phyloP scores from a whole-genome alignment of 2,888 invertebrate species.

The Cataglyphis livida region DNA sequence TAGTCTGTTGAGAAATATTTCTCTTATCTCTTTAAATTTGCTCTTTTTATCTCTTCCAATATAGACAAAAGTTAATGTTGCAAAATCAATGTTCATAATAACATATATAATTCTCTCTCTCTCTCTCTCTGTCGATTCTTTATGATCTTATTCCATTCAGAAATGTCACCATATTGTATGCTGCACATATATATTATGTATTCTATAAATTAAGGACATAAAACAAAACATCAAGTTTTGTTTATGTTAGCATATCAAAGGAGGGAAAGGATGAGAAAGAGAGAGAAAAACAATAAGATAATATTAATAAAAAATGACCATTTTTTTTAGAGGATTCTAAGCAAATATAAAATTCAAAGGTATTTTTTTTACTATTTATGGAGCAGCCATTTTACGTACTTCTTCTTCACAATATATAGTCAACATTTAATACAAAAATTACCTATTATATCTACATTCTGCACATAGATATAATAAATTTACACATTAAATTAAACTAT shows the following conservation, averaged over 20 bases:
- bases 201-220: neutral
- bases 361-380: neutral
- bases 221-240: neutral
- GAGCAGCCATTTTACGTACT: slow-evolving; percentile 51
- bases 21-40: neutral
- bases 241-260: neutral
- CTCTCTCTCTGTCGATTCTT: neutral
- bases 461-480: slow-evolving; percentile 44
- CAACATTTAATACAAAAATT: slow-evolving; percentile 80
- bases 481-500: neutral
- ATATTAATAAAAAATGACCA: neutral
- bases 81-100: slow-evolving; percentile 44
- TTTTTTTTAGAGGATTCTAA: neutral
- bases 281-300: neutral
- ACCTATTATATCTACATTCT: slow-evolving; percentile 75
- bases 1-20: slow-evolving; percentile 14
- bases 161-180: neutral
- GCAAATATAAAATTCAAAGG: neutral
- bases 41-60: neutral
- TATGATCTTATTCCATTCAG: neutral
- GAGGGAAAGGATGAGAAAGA: neutral
- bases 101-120: slow-evolving; percentile 36
- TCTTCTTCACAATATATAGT: slow-evolving; percentile 58
- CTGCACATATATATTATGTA: neutral
- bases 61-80: slow-evolving; percentile 27